Evolutionary conservation across 2,888 invertebrate species (phyloP).

Genomic region (Philaethria dido): DNA sequence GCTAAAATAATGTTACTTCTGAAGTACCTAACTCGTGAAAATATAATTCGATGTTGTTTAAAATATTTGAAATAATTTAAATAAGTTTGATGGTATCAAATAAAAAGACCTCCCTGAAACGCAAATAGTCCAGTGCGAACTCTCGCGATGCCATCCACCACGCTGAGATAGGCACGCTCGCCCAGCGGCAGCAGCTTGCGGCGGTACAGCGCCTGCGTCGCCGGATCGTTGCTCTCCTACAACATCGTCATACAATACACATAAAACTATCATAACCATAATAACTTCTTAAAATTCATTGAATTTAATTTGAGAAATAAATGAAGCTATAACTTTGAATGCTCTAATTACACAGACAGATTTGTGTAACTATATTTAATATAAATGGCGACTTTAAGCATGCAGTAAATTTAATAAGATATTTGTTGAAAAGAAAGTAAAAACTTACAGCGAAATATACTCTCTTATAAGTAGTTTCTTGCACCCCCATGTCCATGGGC

Average conservation of each 20-base stretch:
- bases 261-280: no score
- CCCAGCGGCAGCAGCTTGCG: conserved; percentile 83
- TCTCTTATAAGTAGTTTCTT: conserved; percentile 84
- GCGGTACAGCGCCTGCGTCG: conserved; percentile 77
- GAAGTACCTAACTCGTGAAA: no score
- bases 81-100: no score
- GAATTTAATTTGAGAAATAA: no score
- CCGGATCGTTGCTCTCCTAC: conserved; percentile 81
- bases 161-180: conserved; percentile 78
- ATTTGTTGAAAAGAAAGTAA: background rate
- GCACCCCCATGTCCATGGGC: conserved; percentile 82
- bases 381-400: no score
- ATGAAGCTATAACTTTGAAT: background rate
- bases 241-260: conserved; percentile 15
- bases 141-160: conserved; percentile 80
- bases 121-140: conserved; percentile 83
- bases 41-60: no score
- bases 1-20: no score
- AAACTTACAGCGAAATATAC: conserved; percentile 79
- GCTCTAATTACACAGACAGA: no score
- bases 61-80: no score
- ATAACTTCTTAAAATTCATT: no score
- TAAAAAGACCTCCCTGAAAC: conserved; percentile 72
- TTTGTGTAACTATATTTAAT: no score
- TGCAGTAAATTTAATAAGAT: no score